phyloP scores from a whole-genome alignment of 2,113 vertebrate genomes.

The Corythornis cristatus region DNA sequence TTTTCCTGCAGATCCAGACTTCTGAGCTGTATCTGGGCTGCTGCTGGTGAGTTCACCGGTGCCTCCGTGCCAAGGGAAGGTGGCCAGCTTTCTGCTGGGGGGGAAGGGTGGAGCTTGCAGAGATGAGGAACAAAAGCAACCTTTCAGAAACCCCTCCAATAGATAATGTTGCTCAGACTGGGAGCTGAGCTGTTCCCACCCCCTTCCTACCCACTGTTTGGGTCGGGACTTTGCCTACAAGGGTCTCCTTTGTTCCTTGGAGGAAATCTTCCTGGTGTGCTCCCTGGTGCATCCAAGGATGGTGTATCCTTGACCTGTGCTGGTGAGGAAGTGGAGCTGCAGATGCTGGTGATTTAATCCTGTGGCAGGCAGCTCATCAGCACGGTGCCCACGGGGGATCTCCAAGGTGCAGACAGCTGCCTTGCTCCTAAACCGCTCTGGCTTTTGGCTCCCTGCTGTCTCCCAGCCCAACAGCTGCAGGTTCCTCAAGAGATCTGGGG shows the following conservation, averaged over 20 bases:
- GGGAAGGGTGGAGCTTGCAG: neutral
- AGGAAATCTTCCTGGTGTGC: accelerated
- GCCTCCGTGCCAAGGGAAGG: accelerated
- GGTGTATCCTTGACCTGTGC: accelerated
- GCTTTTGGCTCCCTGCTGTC: neutral
- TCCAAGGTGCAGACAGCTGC: accelerated
- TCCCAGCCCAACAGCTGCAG: neutral
- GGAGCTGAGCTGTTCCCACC: neutral
- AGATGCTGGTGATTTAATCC: neutral
- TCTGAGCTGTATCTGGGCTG: neutral
- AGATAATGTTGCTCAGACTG: accelerated
- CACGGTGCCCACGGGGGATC: accelerated
- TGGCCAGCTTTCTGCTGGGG: accelerated
- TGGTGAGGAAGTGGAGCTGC: neutral
- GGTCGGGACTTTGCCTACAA: neutral
- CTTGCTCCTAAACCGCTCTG: neutral
- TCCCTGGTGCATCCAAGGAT: neutral
- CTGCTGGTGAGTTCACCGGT: neutral
- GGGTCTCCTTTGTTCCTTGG: neutral
- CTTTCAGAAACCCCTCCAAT: no score
- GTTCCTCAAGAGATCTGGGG: neutral
- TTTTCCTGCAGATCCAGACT: constrained; percentile 20
- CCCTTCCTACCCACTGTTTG: accelerated
- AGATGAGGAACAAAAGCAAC: neutral
- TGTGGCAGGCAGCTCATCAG: accelerated